Base-by-base conservation (phyloP, 2,113 vertebrate species). In the Plestiodon gilberti region DNA sequence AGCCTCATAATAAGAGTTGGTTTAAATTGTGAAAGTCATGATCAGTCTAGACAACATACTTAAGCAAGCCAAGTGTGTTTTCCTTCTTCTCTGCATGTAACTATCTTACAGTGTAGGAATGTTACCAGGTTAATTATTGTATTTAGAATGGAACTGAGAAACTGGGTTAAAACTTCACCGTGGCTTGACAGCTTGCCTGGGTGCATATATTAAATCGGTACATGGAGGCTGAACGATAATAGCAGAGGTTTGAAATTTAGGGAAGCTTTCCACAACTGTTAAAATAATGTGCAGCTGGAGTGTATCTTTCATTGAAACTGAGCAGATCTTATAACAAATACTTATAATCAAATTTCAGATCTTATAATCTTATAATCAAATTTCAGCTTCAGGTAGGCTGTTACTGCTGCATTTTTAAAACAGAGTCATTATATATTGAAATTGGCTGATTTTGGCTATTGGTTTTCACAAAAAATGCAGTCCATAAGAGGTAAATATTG, bases 1-100 rank as follows among this genome's bases (percentile, higher is more conserved):
- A 67, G 15, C 40, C 64, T 78, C 62, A 57, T 78, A 85, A 78
- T 78, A 69, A 69, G 76, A n/a, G 35, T 82, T 78, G 74, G 25
- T 78, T 85, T 78, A 35, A 85, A 78, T 67, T 78, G 62, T 77
- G 33, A 48, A 83, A 69, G 43, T 64, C 33, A 67, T 57, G 83
- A 85, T 69, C 62, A 38, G 69, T 73, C 15, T 38, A 57, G 71
- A 82, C 13, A 22, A 35, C 48, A 78, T 78, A 38, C 15, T 78
- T 30, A 48, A 55, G 33, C 17, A 48, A 55, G 33, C 17, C 22
- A 4, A 57, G 25, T 20, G 20, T n/a, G 9, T 35, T 78, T 78
- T 35, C 38, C 64, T 69, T 64, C 40, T 76, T 30, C 15, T 67
- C 33, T 22, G 28, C 30, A 22, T 17, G 55, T 57, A 38, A 28